Evolutionary conservation across 92 coral and sea anemone species (phyloP).

Genomic region (Actinernus sp.): DNA sequence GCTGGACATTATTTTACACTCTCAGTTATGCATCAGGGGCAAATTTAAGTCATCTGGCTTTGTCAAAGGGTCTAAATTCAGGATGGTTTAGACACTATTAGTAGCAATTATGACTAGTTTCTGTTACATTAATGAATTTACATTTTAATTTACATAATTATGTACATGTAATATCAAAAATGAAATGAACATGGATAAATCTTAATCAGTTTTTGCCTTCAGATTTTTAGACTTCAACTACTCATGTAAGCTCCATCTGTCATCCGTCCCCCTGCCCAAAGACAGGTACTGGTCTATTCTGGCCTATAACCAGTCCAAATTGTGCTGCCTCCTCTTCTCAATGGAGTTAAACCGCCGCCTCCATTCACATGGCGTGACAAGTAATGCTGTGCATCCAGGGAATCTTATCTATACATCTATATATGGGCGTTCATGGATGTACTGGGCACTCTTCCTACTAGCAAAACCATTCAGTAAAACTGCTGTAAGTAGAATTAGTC

Average conservation of each 20-base stretch:
- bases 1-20: no score
- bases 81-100: neutral
- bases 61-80: no score
- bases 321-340: conserved; percentile 85
- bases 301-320: conserved; percentile 96
- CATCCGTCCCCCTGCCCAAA: conserved; percentile 71
- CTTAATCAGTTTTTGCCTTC: neutral
- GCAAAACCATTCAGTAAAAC: conserved; percentile 89
- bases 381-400: conserved; percentile 96
- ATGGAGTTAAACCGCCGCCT: conserved; percentile 92
- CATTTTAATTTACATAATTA: no score
- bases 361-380: conserved; percentile 81
- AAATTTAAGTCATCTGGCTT: no score
- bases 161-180: no score
- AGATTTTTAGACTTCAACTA: conserved; percentile 88
- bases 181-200: neutral
- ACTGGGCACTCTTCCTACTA: conserved; percentile 74
- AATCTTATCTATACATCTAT: conserved; percentile 89
- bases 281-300: conserved; percentile 88
- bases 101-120: neutral
- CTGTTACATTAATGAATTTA: neutral
- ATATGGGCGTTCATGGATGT: conserved; percentile 76
- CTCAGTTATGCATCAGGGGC: no score
- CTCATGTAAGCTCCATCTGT: conserved; percentile 65
- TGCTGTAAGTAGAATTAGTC: conserved; percentile 89